Evolutionary conservation across 2,113 vertebrate genomes (phyloP).

Genomic region (Alethe diademata): DNA sequence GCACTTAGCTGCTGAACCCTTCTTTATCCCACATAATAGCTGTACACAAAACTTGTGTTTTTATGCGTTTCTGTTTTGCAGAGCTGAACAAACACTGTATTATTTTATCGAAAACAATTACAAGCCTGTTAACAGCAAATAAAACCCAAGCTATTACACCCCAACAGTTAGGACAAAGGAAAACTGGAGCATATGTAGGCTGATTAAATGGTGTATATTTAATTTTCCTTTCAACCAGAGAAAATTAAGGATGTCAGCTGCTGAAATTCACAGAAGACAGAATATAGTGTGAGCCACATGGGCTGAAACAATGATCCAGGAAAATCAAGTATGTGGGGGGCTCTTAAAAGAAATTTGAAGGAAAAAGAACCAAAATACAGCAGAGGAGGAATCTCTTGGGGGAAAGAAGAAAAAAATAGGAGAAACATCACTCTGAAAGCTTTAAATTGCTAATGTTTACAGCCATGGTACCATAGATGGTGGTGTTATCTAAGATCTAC

Average conservation of each 20-base stretch:
- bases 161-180: background rate
- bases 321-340: background rate
- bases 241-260: slow-evolving; percentile 29
- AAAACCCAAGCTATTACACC: slow-evolving; percentile 29
- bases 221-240: slow-evolving; percentile 28
- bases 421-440: background rate
- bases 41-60: background rate
- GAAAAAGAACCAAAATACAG: background rate
- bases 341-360: background rate
- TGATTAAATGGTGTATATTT: slow-evolving; percentile 25
- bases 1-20: background rate
- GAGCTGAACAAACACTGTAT: slow-evolving; percentile 1
- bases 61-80: background rate
- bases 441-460: background rate
- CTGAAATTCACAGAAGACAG: slow-evolving; percentile 8
- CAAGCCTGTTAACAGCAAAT: background rate
- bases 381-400: background rate
- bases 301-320: background rate
- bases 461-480: fast-evolving
- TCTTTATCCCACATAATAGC: background rate
- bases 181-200: background rate
- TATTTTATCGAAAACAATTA: slow-evolving; percentile 47
- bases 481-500: background rate
- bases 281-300: background rate
- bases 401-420: background rate